A percentile compares a stretch with the other conserved stretches of the same genome.
phyloP scores from a whole-genome alignment of 30 jellyfish, hydroid and myxozoan species.

The Turritopsis rubra region DNA sequence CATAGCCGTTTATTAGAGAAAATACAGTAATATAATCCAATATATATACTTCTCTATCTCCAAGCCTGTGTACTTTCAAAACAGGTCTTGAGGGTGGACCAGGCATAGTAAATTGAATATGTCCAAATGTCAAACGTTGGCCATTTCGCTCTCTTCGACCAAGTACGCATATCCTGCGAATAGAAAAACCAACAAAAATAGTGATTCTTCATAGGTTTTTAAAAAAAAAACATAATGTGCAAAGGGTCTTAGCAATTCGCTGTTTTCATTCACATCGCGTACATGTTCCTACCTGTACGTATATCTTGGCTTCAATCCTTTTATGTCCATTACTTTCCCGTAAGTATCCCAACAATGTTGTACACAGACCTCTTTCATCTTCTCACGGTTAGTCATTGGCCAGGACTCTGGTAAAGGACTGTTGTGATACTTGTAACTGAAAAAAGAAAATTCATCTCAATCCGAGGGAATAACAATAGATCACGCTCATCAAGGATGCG shows the following conservation, averaged over 20 bases:
- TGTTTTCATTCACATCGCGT: not conserved
- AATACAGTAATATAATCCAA: not conserved
- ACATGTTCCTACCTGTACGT: conserved; percentile 47
- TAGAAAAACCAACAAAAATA: no score
- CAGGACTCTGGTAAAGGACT: conserved; percentile 59
- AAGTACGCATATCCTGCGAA: conserved; percentile 31
- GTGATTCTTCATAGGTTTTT: no score
- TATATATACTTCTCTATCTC: conserved; percentile 31
- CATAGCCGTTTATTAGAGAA: no score
- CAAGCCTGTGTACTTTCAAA: conserved; percentile 16
- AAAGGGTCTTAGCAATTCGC: no score
- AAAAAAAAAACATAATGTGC: no score
- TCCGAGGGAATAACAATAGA: not conserved
- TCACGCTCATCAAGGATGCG: not conserved
- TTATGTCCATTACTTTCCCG: conserved; percentile 32
- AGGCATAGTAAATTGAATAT: conserved; percentile 43
- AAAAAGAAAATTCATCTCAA: conserved; percentile 7
- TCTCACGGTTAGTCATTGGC: conserved; percentile 54
- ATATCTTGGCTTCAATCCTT: conserved; percentile 51
- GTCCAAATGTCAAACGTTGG: conserved; percentile 39
- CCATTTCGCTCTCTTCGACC: conserved; percentile 35
- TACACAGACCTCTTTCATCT: conserved; percentile 32
- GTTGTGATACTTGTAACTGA: conserved; percentile 34
- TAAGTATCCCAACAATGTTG: conserved; percentile 66
- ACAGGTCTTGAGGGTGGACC: conserved; percentile 54